phyloP scores from a whole-genome alignment of 2,797 vertebrate genomes.

The Varecia variegata region DNA sequence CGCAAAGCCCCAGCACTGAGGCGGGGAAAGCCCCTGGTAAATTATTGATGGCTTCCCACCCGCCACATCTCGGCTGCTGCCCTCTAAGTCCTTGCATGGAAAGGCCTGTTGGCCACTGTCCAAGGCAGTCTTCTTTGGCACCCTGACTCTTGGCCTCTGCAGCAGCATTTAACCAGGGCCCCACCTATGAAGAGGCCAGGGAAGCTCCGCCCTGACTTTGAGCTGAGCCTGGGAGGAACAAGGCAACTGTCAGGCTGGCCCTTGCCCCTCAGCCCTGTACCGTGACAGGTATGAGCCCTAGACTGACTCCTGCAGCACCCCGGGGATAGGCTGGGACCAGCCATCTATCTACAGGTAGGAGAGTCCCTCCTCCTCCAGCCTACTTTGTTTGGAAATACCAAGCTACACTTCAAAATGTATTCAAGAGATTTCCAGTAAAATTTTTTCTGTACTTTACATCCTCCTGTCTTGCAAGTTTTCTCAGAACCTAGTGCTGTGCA shows the following conservation, averaged over 20 bases:
- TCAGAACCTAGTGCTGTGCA: neutral
- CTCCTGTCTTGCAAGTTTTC: neutral
- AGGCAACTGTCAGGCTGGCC: neutral
- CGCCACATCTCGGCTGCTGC: neutral
- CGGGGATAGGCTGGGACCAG: neutral
- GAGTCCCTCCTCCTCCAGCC: neutral
- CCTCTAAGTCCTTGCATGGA: neutral
- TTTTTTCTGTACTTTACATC: slow-evolving; percentile 81
- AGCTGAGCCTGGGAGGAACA: neutral
- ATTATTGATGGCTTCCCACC: neutral
- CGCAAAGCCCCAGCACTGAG: neutral
- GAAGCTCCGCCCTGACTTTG: neutral
- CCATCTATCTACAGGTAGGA: neutral
- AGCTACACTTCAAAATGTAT: slow-evolving; percentile 79
- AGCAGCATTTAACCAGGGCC: slow-evolving; percentile 26
- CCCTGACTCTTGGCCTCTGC: neutral
- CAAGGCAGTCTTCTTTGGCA: neutral
- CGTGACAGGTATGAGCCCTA: neutral
- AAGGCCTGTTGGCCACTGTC: neutral
- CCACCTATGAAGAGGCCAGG: neutral
- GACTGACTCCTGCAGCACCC: neutral
- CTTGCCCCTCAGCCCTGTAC: neutral
- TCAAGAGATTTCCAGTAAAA: slow-evolving; percentile 85
- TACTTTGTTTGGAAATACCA: slow-evolving; percentile 77
- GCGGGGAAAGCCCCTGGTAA: neutral